Evolutionary conservation across 2,888 invertebrate genomes (phyloP).

Genomic region (Amiota minor): DNA sequence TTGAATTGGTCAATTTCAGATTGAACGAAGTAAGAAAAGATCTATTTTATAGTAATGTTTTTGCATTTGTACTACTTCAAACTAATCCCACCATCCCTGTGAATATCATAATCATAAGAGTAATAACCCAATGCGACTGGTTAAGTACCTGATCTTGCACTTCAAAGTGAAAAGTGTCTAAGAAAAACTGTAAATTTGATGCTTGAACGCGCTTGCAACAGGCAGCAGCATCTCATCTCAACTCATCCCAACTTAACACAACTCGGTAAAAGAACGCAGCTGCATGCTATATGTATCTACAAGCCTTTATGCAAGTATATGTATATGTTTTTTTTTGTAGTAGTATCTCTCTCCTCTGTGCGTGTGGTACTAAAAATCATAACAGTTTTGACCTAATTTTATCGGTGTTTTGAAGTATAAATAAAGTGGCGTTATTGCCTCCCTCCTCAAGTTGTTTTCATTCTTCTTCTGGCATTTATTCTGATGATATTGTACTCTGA

Average conservation of each 20-base stretch:
- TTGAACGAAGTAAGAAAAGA: too few species aligned
- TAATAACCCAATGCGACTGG: neutral
- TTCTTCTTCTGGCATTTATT: neutral
- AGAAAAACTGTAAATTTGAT: slow-evolving; percentile 20
- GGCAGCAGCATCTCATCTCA: slow-evolving; percentile 6
- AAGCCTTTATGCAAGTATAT: neutral
- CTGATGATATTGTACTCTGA: neutral
- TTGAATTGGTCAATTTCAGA: too few species aligned
- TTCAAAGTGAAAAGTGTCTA: slow-evolving; percentile 13
- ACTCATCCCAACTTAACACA: too few species aligned
- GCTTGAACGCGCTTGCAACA: slow-evolving; percentile 18
- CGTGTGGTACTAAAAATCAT: slow-evolving; percentile 55
- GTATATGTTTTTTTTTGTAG: neutral
- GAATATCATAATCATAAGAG: too few species aligned
- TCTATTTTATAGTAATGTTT: too few species aligned
- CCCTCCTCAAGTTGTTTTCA: neutral
- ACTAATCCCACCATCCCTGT: neutral
- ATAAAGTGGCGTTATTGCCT: slow-evolving; percentile 1
- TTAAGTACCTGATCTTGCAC: slow-evolving; percentile 23
- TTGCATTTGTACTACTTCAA: too few species aligned
- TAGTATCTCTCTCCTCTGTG: slow-evolving; percentile 31
- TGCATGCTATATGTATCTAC: neutral
- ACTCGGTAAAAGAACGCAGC: neutral
- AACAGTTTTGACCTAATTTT: slow-evolving; percentile 70
- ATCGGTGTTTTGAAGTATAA: slow-evolving; percentile 23